Base-by-base conservation (phyloP, 2,797 vertebrate genomes). In the Eulemur mongoz region DNA sequence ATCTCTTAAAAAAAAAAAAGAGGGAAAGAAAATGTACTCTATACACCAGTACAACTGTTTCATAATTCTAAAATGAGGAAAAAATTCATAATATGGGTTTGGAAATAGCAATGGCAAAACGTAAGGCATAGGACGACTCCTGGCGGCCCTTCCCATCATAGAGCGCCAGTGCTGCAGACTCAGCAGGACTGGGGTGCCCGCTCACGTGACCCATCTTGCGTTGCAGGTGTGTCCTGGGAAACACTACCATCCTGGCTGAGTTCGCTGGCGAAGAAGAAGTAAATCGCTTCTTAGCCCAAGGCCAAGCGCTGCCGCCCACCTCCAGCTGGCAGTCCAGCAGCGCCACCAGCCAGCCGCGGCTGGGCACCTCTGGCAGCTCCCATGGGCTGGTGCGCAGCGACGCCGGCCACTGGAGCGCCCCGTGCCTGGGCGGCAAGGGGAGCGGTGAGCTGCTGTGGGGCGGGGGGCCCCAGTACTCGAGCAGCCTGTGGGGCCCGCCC, bases 191-290 rank as follows among this genome's bases (percentile, higher is more conserved):
- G 0, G 4, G 2, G 45, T 40, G 20, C 13, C 48, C 2, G 0
- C 59, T 40, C 30, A 38, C 10, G 0, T 25, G 9, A 3, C 70
- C 38, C 5, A 1, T 43, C 17, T 61, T 61, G 54, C 1, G 22
- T 40, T 97, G 40, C 89, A 99, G 99, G 99, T 99, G 99, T 79
- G 99, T 99, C 96, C 99, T 99, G 97, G 99, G 99, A 97, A 99
- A 99, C 99, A 99, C 99, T 98, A 99, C 99, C 98, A 99, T 99
- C 98, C 98, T 99, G 99, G 99, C 99, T 0, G 99, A 99, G 98
- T 99, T 99, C 40, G 99, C 99, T 8, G 99, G 99, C 0, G 99
- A 99, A 97, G 99, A 99, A 89, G 99, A 99, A 96, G 99, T 99
- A 97, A 99, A 99, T 97, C 99, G 99, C 78, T 99, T 99, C 99